Percentiles rank a stretch among this genome's conserved stretches.
Conservation (phyloP, 2,888 invertebrate genomes). For the Thymelicus sylvestris region DNA sequence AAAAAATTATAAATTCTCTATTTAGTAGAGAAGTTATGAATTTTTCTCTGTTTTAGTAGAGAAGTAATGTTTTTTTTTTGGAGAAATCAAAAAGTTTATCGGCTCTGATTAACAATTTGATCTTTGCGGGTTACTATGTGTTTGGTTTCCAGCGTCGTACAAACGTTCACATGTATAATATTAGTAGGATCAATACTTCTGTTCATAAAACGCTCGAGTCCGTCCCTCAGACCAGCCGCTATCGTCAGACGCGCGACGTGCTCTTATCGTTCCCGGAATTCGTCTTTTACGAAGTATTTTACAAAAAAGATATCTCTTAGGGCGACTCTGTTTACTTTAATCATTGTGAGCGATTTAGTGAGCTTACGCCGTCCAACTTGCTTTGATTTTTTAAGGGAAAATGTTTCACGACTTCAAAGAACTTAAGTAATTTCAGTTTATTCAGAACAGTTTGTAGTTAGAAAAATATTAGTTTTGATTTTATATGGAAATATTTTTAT, state of each 20-base stretch:
- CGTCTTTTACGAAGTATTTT: constrained; percentile 78
- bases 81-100: too few relatives aligned
- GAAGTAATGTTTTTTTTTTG: too few relatives aligned
- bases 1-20: too few relatives aligned
- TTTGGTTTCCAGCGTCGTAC: too few relatives aligned
- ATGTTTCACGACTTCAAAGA: constrained; percentile 30
- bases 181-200: background rate
- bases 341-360: constrained; percentile 70
- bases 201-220: constrained; percentile 3
- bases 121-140: too few relatives aligned
- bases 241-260: constrained; percentile 61
- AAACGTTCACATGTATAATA: too few relatives aligned
- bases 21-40: too few relatives aligned
- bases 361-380: constrained; percentile 42
- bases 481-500: too few relatives aligned
- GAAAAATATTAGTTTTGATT: background rate
- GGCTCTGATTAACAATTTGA: too few relatives aligned
- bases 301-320: constrained; percentile 71
- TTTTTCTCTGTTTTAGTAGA: too few relatives aligned
- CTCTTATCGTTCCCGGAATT: constrained; percentile 78
- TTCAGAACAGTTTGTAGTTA: background rate
- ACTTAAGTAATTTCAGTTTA: constrained; percentile 17
- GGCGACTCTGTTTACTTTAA: constrained; percentile 74
- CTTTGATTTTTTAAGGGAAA: constrained; percentile 32
- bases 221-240: constrained; percentile 52